Conservation (phyloP, 1,140 invertebrate genomes). For the Bradynema listronoti region DNA sequence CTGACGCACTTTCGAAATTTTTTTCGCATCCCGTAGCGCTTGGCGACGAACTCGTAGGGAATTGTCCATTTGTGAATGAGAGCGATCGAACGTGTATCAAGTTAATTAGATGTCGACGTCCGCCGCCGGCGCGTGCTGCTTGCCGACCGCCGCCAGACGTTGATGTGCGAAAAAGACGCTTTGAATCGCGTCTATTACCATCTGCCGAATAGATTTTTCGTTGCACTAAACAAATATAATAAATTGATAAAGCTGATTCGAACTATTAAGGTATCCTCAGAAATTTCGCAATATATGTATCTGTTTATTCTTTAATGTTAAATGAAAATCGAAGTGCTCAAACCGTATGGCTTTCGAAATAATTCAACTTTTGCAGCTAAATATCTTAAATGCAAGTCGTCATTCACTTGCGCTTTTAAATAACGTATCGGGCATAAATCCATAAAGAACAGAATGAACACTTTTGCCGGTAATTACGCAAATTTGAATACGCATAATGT, state of each 20-base stretch:
- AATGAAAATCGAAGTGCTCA: too few relatives aligned
- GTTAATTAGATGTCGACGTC: conserved; percentile 37
- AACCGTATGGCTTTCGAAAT: too few relatives aligned
- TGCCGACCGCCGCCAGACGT: background rate
- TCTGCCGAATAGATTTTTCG: background rate
- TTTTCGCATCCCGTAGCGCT: background rate
- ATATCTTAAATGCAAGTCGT: too few relatives aligned
- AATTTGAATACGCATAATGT: too few relatives aligned
- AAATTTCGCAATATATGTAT: background rate
- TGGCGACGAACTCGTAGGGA: conserved; percentile 17
- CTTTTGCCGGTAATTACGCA: too few relatives aligned
- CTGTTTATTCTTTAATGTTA: too few relatives aligned
- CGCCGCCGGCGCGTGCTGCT: conserved; percentile 3
- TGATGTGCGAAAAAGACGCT: background rate
- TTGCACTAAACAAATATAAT: background rate
- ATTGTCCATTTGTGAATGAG: conserved; percentile 39
- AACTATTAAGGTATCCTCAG: background rate
- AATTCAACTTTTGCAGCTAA: too few relatives aligned
- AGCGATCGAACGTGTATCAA: conserved; percentile 46
- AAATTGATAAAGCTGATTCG: background rate
- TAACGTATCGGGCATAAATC: too few relatives aligned
- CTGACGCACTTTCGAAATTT: conserved; percentile 7
- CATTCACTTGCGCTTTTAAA: too few relatives aligned
- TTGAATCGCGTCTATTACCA: background rate
- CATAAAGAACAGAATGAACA: too few relatives aligned